Conservation (phyloP, 2,797 vertebrate species). For the Gorsachius magnificus region DNA sequence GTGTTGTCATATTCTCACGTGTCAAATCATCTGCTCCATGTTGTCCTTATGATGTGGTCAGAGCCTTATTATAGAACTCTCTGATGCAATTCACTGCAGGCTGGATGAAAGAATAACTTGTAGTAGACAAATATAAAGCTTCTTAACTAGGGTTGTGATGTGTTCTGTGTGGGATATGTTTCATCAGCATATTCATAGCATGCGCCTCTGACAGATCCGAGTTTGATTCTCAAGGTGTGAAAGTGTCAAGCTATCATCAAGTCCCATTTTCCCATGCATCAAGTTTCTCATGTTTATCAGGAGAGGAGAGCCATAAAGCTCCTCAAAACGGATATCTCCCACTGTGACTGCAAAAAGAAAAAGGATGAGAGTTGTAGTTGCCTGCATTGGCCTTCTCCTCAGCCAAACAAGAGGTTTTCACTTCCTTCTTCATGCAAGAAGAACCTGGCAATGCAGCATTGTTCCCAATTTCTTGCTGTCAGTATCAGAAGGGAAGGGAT, state of each 20-base stretch:
- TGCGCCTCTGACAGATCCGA: slow-evolving; percentile 6
- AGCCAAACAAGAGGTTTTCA: slow-evolving; percentile 1
- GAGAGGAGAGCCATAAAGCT: slow-evolving; percentile 14
- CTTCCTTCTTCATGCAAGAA: neutral
- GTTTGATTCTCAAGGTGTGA: slow-evolving; percentile 60
- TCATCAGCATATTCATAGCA: slow-evolving; percentile 56
- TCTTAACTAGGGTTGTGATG: slow-evolving; percentile 4
- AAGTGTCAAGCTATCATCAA: slow-evolving; percentile 63
- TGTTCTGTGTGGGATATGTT: slow-evolving; percentile 51
- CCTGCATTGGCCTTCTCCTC: neutral
- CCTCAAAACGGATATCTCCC: neutral
- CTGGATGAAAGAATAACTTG: slow-evolving; percentile 42
- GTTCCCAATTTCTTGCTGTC: neutral
- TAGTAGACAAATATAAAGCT: slow-evolving; percentile 48
- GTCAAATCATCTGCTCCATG: slow-evolving; percentile 4
- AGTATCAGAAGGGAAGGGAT: neutral
- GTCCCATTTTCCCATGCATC: slow-evolving; percentile 48
- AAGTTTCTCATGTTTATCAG: slow-evolving; percentile 47
- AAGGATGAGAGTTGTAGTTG: neutral
- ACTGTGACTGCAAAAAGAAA: neutral
- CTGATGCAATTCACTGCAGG: neutral
- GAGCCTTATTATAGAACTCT: slow-evolving; percentile 14
- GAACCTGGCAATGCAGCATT: neutral
- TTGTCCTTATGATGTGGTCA: neutral
- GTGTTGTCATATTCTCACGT: neutral